Percentiles rank a stretch among this genome's conserved stretches.
Conservation (phyloP, 2,888 invertebrate species). For the Apamea anceps region DNA sequence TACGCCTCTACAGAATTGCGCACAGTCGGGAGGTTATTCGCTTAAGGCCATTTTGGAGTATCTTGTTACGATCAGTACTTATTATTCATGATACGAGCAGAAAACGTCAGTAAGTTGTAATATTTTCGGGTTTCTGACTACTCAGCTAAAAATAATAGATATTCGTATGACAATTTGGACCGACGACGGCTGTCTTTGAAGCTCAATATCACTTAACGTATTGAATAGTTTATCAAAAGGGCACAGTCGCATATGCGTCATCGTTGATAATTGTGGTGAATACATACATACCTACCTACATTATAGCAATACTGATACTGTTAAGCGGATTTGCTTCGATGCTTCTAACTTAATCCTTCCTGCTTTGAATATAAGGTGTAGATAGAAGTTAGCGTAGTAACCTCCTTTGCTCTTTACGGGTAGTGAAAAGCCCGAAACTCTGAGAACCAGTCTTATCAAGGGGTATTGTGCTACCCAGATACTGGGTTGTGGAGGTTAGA, state of each 20-base stretch:
- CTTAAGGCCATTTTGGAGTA: neutral
- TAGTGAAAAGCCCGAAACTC: neutral
- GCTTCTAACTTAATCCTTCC: slow-evolving; percentile 10
- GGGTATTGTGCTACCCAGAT: neutral
- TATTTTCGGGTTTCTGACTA: neutral
- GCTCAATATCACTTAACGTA: slow-evolving; percentile 4
- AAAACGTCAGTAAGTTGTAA: neutral
- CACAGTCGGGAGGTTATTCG: neutral
- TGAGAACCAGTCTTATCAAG: neutral
- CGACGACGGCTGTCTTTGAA: neutral
- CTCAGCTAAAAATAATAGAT: neutral
- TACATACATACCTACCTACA: slow-evolving; percentile 2
- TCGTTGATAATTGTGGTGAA: slow-evolving; percentile 39
- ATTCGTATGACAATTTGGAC: neutral
- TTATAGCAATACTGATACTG: neutral
- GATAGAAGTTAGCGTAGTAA: neutral
- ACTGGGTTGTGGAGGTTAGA: neutral
- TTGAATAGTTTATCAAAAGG: slow-evolving; percentile 40
- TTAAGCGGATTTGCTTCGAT: slow-evolving; percentile 26
- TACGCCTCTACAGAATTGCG: neutral
- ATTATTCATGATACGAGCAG: too few species aligned
- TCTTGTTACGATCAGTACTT: neutral
- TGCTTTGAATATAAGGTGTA: neutral
- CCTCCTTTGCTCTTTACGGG: neutral
- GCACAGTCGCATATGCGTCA: slow-evolving; percentile 22